phyloP scores from a whole-genome alignment of 2,113 vertebrate genomes.

The Thamnaconus septentrionalis region DNA sequence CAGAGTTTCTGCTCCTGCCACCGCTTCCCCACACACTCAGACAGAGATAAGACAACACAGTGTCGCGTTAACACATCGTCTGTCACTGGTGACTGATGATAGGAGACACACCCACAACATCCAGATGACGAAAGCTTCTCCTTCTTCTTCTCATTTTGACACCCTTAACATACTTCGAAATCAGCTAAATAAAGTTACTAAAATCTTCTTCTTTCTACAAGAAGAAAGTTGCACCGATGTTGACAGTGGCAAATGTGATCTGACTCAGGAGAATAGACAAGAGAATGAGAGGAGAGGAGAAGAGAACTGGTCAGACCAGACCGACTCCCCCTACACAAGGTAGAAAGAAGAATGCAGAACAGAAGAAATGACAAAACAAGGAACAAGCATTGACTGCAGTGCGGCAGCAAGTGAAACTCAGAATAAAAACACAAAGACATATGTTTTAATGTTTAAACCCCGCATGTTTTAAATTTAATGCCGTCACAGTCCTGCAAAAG shows the following conservation, averaged over 20 bases:
- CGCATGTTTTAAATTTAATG: too few relatives aligned
- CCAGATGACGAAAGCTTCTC: too few relatives aligned
- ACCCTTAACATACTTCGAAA: too few relatives aligned
- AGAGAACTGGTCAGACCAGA: slow-evolving; percentile 48
- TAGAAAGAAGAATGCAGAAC: slow-evolving; percentile 47
- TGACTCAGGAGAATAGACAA: not conserved
- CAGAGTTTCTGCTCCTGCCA: slow-evolving; percentile 40
- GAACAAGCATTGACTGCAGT: not conserved
- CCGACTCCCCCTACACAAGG: slow-evolving; percentile 45
- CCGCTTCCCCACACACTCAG: too few relatives aligned
- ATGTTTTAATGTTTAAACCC: too few relatives aligned
- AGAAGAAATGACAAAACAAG: slow-evolving; percentile 4
- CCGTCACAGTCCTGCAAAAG: too few relatives aligned
- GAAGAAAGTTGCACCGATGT: slow-evolving; percentile 3
- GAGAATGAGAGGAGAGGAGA: not conserved
- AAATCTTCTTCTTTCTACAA: not conserved
- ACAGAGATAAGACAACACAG: slow-evolving; percentile 11
- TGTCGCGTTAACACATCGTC: slow-evolving; percentile 5
- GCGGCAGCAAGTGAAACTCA: not conserved
- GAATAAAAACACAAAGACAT: too few relatives aligned
- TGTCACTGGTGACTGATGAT: not conserved
- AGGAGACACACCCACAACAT: not conserved
- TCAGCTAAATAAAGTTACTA: too few relatives aligned
- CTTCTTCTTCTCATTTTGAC: too few relatives aligned
- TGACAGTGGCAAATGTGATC: not conserved